Evolutionary conservation across 2,113 vertebrate genomes (phyloP), one percentile per base, ranked within the genome.

Genomic region (Pluvianellus socialis): DNA sequence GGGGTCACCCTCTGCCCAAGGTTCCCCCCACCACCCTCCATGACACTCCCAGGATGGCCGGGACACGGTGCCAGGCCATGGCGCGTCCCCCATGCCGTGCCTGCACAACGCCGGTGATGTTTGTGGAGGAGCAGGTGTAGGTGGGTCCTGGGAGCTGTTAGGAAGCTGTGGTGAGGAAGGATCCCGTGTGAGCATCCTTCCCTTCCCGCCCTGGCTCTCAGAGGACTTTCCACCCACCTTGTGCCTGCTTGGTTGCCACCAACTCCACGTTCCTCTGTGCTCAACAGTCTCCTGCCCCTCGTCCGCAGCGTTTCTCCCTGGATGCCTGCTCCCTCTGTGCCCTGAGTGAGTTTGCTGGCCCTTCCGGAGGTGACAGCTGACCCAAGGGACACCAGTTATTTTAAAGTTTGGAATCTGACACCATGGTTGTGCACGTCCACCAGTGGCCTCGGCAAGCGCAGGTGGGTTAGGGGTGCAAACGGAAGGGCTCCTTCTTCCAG

Each of bases 261-360:
- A 38, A 1, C 72, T 80, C 68, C 14, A 33, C 3, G 4, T 18
- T 80, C 40, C 72, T 55, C 22, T 38, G 40, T 72, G 32, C 58
- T 47, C 1, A 0, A 5, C 47, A 72, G 42, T 49, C 58, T 63
- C 17, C 14, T 47, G 52, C 21, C 47, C 63, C 21, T 58, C 0
- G 0, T 21, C 52, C 2, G 0, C 0, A 0, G n/a, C 0, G 1
- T 49, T 62, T 65, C 35, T 74, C 3, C 0, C 59, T 21, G n/a
- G 7, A 2, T 53, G 63, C 33, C 38, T 27, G 49, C 50, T 75
- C 35, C 45, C 66, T 42, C 44, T 2, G 33, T 26, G 33, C 38
- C 14, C 65, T 20, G 45, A 12, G 14, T 30, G 71, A 71, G 44
- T 40, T 47, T 58, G 26, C 32, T 8, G 52, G 17, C 44, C 65